phyloP scores from a whole-genome alignment of 2,888 invertebrate genomes.

The Silvanus unidentatus region DNA sequence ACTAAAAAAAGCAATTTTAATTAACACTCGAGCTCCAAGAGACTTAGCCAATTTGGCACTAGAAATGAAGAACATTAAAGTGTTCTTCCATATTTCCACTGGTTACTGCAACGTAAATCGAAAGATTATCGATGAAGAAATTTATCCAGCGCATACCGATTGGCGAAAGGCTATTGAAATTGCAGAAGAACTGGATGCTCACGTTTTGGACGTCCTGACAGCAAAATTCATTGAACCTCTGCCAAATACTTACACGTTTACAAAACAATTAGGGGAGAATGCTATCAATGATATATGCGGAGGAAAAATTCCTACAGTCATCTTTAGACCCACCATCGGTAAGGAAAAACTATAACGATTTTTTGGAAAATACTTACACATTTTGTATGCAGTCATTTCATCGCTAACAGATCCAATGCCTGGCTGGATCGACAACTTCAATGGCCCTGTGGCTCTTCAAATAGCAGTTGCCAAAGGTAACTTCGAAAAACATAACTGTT shows the following conservation, averaged over 20 bases:
- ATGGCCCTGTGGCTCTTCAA: slow-evolving; percentile 76
- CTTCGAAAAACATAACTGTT: too few species aligned
- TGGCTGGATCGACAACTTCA: slow-evolving; percentile 84
- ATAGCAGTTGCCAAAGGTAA: slow-evolving; percentile 47
- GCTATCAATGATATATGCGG: slow-evolving; percentile 58
- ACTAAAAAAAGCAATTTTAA: slow-evolving; percentile 56
- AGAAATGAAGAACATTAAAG: slow-evolving; percentile 48
- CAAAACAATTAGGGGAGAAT: slow-evolving; percentile 82
- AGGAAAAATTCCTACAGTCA: slow-evolving; percentile 63
- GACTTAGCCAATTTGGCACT: slow-evolving; percentile 58
- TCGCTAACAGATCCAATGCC: slow-evolving; percentile 19
- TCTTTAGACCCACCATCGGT: slow-evolving; percentile 87
- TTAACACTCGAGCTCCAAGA: slow-evolving; percentile 63
- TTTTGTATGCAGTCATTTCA: slow-evolving; percentile 19
- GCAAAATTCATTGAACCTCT: slow-evolving; percentile 57
- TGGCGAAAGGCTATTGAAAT: slow-evolving; percentile 64
- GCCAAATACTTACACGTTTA: slow-evolving; percentile 89
- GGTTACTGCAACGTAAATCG: slow-evolving; percentile 77
- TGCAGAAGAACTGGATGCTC: slow-evolving; percentile 56
- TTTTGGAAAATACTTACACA: neutral
- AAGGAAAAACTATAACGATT: slow-evolving; percentile 26
- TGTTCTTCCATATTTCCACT: slow-evolving; percentile 78
- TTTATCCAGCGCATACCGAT: slow-evolving; percentile 65
- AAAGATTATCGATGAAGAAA: slow-evolving; percentile 63
- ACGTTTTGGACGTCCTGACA: slow-evolving; percentile 53